Percentiles rank a stretch among this genome's conserved stretches.
Evolutionary conservation across 2,888 invertebrate species (phyloP).

Genomic region (Drosophila kanekoi): DNA sequence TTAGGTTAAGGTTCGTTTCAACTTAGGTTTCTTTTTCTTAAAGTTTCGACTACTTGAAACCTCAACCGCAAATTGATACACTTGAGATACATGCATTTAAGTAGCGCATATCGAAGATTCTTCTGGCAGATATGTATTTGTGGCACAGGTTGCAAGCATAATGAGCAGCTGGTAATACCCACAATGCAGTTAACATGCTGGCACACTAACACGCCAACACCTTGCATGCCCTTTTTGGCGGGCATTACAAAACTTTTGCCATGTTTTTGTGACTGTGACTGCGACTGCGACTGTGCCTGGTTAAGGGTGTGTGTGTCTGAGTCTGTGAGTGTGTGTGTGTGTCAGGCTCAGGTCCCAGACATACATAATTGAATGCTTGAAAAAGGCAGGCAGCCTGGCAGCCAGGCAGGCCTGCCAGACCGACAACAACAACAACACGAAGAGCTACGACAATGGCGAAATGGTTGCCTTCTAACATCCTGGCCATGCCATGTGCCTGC

Average conservation of each 20-base stretch:
- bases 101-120: slow-evolving; percentile 1
- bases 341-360: slow-evolving; percentile 77
- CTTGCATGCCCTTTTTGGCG: slow-evolving; percentile 74
- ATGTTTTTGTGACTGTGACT: slow-evolving; percentile 60
- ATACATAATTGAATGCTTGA: slow-evolving; percentile 80
- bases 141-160: slow-evolving; percentile 23
- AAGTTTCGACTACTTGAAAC: too few relatives aligned
- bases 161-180: slow-evolving; percentile 41
- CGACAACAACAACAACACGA: slow-evolving; percentile 8
- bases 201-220: slow-evolving; percentile 75
- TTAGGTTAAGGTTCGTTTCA: too few relatives aligned
- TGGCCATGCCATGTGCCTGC: slow-evolving; percentile 50
- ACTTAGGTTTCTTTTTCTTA: too few relatives aligned
- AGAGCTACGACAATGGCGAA: slow-evolving; percentile 32
- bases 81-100: not conserved
- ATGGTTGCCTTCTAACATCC: slow-evolving; percentile 67
- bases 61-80: not conserved
- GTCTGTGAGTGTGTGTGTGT: slow-evolving; percentile 61
- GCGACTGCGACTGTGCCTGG: slow-evolving; percentile 4
- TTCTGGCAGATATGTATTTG: not conserved
- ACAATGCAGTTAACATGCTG: slow-evolving; percentile 60
- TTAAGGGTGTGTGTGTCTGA: slow-evolving; percentile 5
- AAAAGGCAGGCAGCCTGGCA: slow-evolving; percentile 62
- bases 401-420: slow-evolving; percentile 33
- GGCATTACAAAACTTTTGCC: slow-evolving; percentile 80